A percentile compares a stretch with the other conserved stretches of the same genome.
Evolutionary conservation across 2,888 invertebrate species (phyloP).

Genomic region (Cheilosia soror): DNA sequence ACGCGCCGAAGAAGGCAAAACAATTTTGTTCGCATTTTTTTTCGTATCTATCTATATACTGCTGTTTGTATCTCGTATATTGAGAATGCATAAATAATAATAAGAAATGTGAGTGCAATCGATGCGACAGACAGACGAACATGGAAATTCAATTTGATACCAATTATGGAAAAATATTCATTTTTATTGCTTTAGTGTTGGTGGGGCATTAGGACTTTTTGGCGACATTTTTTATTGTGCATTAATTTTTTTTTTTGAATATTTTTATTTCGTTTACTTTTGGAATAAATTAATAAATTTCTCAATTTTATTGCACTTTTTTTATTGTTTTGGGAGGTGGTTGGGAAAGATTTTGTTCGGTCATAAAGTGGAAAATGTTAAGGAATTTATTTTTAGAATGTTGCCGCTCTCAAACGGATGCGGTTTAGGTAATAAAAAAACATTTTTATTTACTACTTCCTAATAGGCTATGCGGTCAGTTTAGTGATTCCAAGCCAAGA

Average conservation of each 20-base stretch:
- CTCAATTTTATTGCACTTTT: slow-evolving; percentile 52
- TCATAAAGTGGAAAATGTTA: slow-evolving; percentile 21
- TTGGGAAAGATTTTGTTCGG: background rate
- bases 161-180: slow-evolving; percentile 69
- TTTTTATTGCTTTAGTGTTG: background rate
- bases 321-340: slow-evolving; percentile 34
- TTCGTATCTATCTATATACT: background rate
- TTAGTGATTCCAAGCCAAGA: background rate
- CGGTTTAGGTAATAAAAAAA: slow-evolving; percentile 4
- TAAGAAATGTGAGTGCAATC: slow-evolving; percentile 13
- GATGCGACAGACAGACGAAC: slow-evolving; percentile 35
- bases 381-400: slow-evolving; percentile 7
- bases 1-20: slow-evolving; percentile 42
- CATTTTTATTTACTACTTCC: slow-evolving; percentile 4
- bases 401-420: background rate
- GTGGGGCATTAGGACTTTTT: slow-evolving; percentile 31
- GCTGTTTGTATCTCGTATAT: slow-evolving; percentile 33
- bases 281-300: slow-evolving; percentile 63
- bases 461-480: background rate
- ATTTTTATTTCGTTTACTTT: background rate
- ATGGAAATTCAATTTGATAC: slow-evolving; percentile 63
- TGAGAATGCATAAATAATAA: slow-evolving; percentile 62
- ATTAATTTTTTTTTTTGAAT: no score
- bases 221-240: slow-evolving; percentile 23
- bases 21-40: slow-evolving; percentile 51